Conservation (phyloP, 1,140 invertebrate genomes). For the Euborellia annulipes region DNA sequence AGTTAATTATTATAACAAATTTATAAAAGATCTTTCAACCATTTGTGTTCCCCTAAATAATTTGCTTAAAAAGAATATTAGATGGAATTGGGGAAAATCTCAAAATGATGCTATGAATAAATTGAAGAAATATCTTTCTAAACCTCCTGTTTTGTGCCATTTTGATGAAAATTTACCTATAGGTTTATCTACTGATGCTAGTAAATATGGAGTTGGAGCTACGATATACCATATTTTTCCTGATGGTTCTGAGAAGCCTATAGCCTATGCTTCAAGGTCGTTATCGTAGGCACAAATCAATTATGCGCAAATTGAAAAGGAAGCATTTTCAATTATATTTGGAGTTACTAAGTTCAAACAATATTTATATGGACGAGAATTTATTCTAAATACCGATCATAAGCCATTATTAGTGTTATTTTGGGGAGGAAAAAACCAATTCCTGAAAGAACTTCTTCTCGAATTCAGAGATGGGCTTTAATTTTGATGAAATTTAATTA, state of each 20-base stretch:
- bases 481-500: constrained; percentile 23
- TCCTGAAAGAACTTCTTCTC: constrained; percentile 19
- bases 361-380: constrained; percentile 33
- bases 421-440: constrained; percentile 20
- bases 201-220: constrained; percentile 14
- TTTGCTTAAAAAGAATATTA: constrained; percentile 15
- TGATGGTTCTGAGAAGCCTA: constrained; percentile 21
- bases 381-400: constrained; percentile 32
- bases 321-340: constrained; percentile 34
- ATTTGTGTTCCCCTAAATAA: constrained; percentile 18
- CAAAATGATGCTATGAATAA: constrained; percentile 16
- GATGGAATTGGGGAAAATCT: constrained; percentile 15
- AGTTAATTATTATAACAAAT: constrained; percentile 27
- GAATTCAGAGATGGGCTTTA: constrained; percentile 24
- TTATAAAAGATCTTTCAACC: constrained; percentile 18
- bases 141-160: constrained; percentile 19
- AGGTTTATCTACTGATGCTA: constrained; percentile 29
- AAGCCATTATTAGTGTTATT: constrained; percentile 31
- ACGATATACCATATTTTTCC: constrained; percentile 17
- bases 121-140: constrained; percentile 17
- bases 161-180: constrained; percentile 29
- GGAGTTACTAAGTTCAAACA: constrained; percentile 34
- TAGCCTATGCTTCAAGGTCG: constrained; percentile 29
- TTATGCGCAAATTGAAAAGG: constrained; percentile 34
- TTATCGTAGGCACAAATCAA: constrained; percentile 28